Evolutionary conservation across 2,797 vertebrate species (phyloP).

Genomic region (Aselliscus stoliczkanus): DNA sequence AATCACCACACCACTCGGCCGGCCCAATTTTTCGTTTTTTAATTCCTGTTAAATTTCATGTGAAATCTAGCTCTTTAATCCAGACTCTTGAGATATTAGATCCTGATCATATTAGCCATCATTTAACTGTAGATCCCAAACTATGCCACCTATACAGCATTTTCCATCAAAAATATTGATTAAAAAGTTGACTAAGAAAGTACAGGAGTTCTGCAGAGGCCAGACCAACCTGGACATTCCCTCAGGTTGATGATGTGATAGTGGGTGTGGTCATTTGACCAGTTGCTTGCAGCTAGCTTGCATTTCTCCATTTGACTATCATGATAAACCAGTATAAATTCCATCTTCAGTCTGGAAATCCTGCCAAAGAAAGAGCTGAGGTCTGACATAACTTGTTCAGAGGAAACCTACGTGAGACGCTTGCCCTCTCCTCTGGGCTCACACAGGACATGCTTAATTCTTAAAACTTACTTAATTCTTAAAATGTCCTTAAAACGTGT

Average conservation of each 20-base stretch:
- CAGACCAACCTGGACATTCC: not conserved
- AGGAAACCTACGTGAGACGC: not conserved
- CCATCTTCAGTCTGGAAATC: not conserved
- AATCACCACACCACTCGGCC: no score
- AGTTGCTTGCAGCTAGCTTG: not conserved
- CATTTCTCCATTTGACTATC: not conserved
- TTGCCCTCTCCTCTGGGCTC: not conserved
- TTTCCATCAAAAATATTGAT: not conserved
- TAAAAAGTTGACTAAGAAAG: not conserved
- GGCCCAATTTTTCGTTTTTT: conserved; percentile 9
- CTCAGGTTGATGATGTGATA: not conserved
- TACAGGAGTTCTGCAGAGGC: not conserved
- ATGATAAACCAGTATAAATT: not conserved
- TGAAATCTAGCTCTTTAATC: conserved; percentile 21
- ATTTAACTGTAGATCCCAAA: not conserved
- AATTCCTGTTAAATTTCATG: not conserved
- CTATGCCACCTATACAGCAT: not conserved
- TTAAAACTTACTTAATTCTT: not conserved
- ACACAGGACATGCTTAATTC: not conserved
- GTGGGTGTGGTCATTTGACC: not conserved
- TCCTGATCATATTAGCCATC: not conserved
- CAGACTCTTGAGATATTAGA: not conserved
- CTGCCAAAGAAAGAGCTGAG: not conserved
- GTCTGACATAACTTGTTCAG: not conserved
- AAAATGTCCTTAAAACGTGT: not conserved